Evolutionary conservation across 2,888 invertebrate species (phyloP).

Genomic region (Conistra vaccinii): DNA sequence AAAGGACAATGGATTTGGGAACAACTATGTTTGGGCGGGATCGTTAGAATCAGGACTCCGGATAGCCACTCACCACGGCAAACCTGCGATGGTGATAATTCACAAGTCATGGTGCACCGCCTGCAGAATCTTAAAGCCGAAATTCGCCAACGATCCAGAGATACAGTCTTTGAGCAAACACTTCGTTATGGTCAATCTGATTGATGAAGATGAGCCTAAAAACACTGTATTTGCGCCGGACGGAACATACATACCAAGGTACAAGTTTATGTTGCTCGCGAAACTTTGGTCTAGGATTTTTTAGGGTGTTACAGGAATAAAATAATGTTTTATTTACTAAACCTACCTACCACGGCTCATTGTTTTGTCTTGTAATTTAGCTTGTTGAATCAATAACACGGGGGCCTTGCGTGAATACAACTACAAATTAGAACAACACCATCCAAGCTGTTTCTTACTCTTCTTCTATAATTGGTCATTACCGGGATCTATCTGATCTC

Average conservation of each 20-base stretch:
- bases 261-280: slow-evolving; percentile 24
- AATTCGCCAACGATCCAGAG: slow-evolving; percentile 90
- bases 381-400: not conserved
- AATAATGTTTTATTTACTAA: not conserved
- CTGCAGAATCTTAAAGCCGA: slow-evolving; percentile 92
- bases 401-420: too few species aligned
- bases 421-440: too few species aligned
- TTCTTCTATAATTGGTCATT: too few species aligned
- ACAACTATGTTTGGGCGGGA: slow-evolving; percentile 86
- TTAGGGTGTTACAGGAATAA: not conserved
- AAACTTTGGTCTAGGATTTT: not conserved
- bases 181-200: slow-evolving; percentile 92
- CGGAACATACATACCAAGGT: slow-evolving; percentile 92
- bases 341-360: too few species aligned
- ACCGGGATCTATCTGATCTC: not conserved
- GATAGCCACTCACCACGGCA: slow-evolving; percentile 84
- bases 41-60: slow-evolving; percentile 85
- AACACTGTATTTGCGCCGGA: slow-evolving; percentile 90
- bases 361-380: not conserved
- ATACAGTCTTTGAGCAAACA: slow-evolving; percentile 90
- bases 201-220: slow-evolving; percentile 91
- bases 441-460: not conserved
- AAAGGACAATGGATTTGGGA: slow-evolving; percentile 86
- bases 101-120: slow-evolving; percentile 93
- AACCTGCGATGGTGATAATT: slow-evolving; percentile 92